Percentiles rank a stretch among this genome's conserved stretches.
phyloP scores from a whole-genome alignment of 2,888 invertebrate species.

The Hyalella azteca region DNA sequence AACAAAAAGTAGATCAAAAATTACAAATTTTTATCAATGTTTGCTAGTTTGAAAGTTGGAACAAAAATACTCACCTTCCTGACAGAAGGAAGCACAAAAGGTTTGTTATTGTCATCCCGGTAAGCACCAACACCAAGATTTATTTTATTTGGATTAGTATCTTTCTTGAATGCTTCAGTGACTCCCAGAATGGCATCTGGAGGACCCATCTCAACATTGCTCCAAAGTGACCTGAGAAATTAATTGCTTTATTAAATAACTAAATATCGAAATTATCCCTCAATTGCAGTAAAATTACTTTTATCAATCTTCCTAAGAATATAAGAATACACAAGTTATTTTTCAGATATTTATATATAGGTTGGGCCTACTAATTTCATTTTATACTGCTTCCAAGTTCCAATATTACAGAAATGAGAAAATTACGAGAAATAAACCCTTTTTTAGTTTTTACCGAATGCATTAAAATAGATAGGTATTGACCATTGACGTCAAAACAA shows the following conservation, averaged over 20 bases:
- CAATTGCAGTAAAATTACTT: not conserved
- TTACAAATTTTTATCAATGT: too few species aligned
- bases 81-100: conserved; percentile 90
- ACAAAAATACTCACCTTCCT: conserved; percentile 62
- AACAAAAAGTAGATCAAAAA: not conserved
- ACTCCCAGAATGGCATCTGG: conserved; percentile 96
- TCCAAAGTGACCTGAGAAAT: conserved; percentile 78
- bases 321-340: not conserved
- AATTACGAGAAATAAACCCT: not conserved
- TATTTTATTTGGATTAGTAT: conserved; percentile 89
- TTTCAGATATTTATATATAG: not conserved
- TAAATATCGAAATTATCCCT: not conserved
- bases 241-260: not conserved
- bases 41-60: too few species aligned
- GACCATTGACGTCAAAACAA: not conserved
- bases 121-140: conserved; percentile 97
- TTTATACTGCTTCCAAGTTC: not conserved
- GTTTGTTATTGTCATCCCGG: conserved; percentile 96
- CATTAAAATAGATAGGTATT: not conserved
- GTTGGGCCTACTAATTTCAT: not conserved
- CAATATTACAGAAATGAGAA: not conserved
- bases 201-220: conserved; percentile 92
- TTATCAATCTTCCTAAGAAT: not conserved
- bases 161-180: conserved; percentile 67
- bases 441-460: not conserved